Evolutionary conservation across 2,113 vertebrate species (phyloP), one percentile per base, ranked within the genome.

Genomic region (Periophthalmodon schlosseri): DNA sequence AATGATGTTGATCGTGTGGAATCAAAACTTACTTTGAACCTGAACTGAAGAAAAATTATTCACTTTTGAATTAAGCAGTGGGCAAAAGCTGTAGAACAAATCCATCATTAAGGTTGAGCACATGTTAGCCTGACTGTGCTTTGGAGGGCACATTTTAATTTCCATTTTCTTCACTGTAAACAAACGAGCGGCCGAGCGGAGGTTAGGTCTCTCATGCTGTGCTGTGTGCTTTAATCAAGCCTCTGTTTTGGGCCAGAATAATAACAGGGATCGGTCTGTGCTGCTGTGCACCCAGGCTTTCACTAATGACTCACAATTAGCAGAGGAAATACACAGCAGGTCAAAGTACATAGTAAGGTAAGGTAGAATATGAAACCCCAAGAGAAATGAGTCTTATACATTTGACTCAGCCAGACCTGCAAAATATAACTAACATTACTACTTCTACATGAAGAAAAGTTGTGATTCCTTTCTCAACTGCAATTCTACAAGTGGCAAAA

Each of bases 41-140:
- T 28, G 28, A 28, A 28, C 28, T 28, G 28, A 28, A 1, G 28
- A 28, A 28, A 28, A 28, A 28, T 3, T 28, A 28, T 28, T 10
- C 39, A 8, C 39, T 44, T 44, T 44, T 44, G 8, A 36, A n/a
- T 4, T 18, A 10, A 0, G 6, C 16, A 52, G 16, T 2, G 49
- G 49, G 5, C 49, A 20, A 20, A 64, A 36, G 39, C 68, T 82
- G 73, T 77, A 66, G 65, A 73, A 75, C 64, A 72, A 67, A 69
- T 74, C 78, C 73, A 78, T 75, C 76, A 78, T 23, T 57, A n/a
- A 60, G 47, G 33, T 57, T 69, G 69, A 34, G 46, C 54, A 21
- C 24, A 6, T 0, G 1, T 12, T 70, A 36, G 73, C 61, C 68
- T 72, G 50, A 66, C 49, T 47, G 74, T 54, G 46, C 18, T 65